Evolutionary conservation across 2,113 vertebrate species (phyloP), one percentile per base, ranked within the genome.

Genomic region (Pholis gunnellus): DNA sequence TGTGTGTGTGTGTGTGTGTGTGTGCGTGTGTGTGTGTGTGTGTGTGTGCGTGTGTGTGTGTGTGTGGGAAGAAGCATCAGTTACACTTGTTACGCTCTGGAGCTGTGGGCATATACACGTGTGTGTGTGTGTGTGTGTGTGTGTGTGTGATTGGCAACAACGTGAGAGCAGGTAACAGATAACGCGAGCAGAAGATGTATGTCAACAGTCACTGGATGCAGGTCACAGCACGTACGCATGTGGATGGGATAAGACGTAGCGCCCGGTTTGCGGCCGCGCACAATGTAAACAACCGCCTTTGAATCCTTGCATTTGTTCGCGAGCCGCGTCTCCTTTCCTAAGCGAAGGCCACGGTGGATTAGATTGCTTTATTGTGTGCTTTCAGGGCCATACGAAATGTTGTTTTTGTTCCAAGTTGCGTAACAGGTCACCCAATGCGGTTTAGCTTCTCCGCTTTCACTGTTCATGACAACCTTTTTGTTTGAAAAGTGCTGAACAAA

Each of bases 371-470:
- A 2, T 82, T 81, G 56, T 65, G 27, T 22, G 70, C 40, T 36
- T 6, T 67, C 57, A 40, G 59, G 27, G n/a, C 5, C 40, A 63
- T 2, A 73, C 69, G 83, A 84, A 77, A 69, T 38, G 13, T 15
- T 54, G 29, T 44, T 82, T 82, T 77, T 73, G 50, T 68, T 2
- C 42, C 0, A 1, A 6, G 38, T 87, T 87, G 84, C 9, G 34
- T 85, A 92, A 76, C 82, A 60, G 10, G 42, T 18, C 40, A 4
- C 69, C 77, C 46, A 83, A 82, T 59, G 71, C 70, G 17, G 56
- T 46, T 69, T 1, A 14, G 67, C 82, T 42, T 64, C 54, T 86
- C 85, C 46, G 65, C 78, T 78, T 85, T 83, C 81, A 78, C 68
- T 5, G 44, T 42, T 42, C 10, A 42, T 42, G 40, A 42, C 40